phyloP scores from a whole-genome alignment of 2,113 vertebrate species.

The Axis porcinus region DNA sequence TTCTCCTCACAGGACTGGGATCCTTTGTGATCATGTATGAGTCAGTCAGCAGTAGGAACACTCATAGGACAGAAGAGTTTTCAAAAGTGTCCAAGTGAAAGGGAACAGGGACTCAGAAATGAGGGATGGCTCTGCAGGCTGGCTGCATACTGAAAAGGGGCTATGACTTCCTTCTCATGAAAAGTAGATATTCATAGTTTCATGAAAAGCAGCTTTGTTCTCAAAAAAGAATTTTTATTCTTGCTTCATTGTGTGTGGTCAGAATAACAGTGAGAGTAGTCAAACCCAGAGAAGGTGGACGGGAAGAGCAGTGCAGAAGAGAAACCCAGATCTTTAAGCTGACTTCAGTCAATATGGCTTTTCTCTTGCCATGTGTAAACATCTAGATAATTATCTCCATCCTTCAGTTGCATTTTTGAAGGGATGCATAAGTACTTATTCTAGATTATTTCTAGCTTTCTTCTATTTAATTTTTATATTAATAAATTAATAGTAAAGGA shows the following conservation, averaged over 20 bases:
- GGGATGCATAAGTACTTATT: not conserved
- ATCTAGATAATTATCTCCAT: not conserved
- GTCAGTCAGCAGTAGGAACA: constrained; percentile 44
- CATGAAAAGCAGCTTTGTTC: constrained; percentile 65
- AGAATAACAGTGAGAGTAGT: constrained; percentile 36
- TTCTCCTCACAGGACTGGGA: constrained; percentile 43
- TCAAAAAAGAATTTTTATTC: constrained; percentile 36
- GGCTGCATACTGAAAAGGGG: constrained; percentile 31
- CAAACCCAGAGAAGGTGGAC: not conserved
- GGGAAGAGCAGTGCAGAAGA: not conserved
- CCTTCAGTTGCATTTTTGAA: not conserved
- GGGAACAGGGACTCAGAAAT: not conserved
- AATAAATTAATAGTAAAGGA: not conserved
- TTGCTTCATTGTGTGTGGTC: constrained; percentile 42
- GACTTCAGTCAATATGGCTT: not conserved
- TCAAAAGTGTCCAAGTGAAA: constrained; percentile 32
- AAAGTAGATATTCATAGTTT: constrained; percentile 57
- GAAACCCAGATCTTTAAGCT: not conserved
- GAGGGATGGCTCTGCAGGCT: not conserved
- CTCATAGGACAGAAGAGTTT: constrained; percentile 29
- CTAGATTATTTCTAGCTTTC: not conserved
- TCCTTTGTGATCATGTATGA: constrained; percentile 59
- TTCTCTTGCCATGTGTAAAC: not conserved
- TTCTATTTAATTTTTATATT: not conserved
- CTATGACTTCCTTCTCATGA: constrained; percentile 53